phyloP scores from a whole-genome alignment of 2,797 vertebrate genomes.

The Poecilia wingei region DNA sequence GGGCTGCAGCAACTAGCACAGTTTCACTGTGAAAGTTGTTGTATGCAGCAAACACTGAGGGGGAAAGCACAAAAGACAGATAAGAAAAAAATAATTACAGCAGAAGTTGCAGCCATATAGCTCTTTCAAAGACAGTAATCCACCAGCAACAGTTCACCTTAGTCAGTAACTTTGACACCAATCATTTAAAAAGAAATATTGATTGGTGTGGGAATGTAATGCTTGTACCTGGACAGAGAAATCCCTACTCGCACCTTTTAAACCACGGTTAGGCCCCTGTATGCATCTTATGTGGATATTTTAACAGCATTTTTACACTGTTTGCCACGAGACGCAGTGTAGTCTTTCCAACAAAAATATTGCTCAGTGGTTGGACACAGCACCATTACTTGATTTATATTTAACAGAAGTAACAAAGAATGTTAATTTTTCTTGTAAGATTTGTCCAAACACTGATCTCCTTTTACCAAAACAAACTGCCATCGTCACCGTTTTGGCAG shows the following conservation, averaged over 20 bases:
- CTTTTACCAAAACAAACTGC: slow-evolving; percentile 13
- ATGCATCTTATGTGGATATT: not conserved
- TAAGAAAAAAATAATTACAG: not conserved
- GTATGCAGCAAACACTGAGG: not conserved
- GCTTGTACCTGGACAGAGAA: not conserved
- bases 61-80: not conserved
- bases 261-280: not conserved
- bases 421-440: not conserved
- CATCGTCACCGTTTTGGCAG: slow-evolving; percentile 34
- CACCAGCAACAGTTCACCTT: not conserved
- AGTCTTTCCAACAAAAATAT: not conserved
- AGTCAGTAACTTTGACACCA: not conserved
- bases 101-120: not conserved
- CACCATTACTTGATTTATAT: not conserved
- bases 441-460: not conserved
- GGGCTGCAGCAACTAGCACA: not conserved
- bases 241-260: not conserved
- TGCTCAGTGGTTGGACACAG: not conserved
- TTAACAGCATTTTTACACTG: not conserved
- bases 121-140: not conserved
- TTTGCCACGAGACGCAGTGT: not conserved
- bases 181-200: not conserved
- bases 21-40: not conserved
- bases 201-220: not conserved
- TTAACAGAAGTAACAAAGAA: not conserved